Base-by-base conservation (phyloP, 2,113 vertebrate species). In the Brevimyrus niger region DNA sequence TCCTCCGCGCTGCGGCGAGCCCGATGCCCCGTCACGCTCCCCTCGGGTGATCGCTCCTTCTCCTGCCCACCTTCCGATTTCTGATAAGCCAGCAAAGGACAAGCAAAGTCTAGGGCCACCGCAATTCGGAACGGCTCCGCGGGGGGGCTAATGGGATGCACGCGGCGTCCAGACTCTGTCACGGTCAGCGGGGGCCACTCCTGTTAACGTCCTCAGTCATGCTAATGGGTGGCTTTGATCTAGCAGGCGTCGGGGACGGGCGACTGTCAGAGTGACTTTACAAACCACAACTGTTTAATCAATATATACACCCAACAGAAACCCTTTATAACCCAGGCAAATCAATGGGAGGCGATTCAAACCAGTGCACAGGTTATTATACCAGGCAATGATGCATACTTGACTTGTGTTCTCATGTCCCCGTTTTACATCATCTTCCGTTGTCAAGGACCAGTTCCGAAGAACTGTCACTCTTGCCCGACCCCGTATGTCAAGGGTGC, bases 1-100 rank as follows among this genome's bases (percentile, higher is more conserved):
- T 90, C 90, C 38, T 90, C 88, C 23, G 2, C 1, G 35, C 5
- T 13, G 11, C 23, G 50, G 9, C 4, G 46, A 10, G 47, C 46
- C 23, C 55, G 47, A 55, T 27, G 87, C 44, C 48, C 88, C 61
- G 53, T 46, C 91, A 42, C 38, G 69, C 90, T 89, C 23, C 55
- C 8, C 38, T 84, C 89, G 31, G 61, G 42, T 13, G 44, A 88
- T 89, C 89, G 93, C 89, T 93, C 94, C 8, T 84, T 90, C 35
- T 92, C 94, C 11, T 92, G 21, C 4, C 95, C 95, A 55, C 80
- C 84, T 69, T 95, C 94, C 0, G 93, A 55, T 89, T 89, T 92
- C 95, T 95, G 53, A 47, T 17, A 10, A n/a, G n/a, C n/a, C n/a
- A n/a, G n/a, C n/a, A n/a, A 42, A 27, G 82, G 19, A 53, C 3